phyloP scores from a whole-genome alignment of 2,113 vertebrate genomes.

The Sylvilagus bachmani region DNA sequence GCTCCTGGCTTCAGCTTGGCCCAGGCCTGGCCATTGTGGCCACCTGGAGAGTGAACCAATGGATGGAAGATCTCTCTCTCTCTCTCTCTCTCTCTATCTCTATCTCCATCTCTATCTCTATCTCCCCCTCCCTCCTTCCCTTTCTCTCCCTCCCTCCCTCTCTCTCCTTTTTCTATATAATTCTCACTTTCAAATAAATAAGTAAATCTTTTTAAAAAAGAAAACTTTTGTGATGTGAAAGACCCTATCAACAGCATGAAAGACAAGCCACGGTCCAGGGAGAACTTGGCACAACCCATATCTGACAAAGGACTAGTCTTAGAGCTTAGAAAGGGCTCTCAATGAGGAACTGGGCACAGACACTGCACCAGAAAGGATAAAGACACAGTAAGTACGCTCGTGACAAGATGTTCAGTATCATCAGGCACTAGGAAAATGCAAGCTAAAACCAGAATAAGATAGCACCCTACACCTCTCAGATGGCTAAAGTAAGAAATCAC shows the following conservation, averaged over 20 bases:
- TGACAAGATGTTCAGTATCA: background rate
- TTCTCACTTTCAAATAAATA: too few species aligned
- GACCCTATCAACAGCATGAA: background rate
- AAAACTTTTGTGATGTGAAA: background rate
- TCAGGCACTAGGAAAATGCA: background rate
- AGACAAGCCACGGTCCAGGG: background rate
- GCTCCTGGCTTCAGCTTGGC: too few species aligned
- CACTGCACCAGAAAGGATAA: background rate
- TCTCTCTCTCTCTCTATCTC: too few species aligned
- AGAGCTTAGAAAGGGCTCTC: background rate
- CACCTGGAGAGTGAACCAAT: too few species aligned
- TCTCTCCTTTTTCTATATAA: too few species aligned
- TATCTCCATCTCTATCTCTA: too few species aligned
- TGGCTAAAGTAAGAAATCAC: background rate
- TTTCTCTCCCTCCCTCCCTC: too few species aligned
- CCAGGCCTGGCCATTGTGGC: too few species aligned
- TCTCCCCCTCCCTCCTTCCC: too few species aligned
- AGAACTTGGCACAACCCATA: background rate
- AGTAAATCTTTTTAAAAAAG: background rate
- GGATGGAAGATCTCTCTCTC: too few species aligned
- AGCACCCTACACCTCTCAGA: background rate
- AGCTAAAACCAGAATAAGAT: background rate
- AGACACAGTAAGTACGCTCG: background rate
- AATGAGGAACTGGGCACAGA: background rate
- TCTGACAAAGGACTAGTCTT: background rate